Evolutionary conservation across 2,113 vertebrate species (phyloP), one percentile per base, ranked within the genome.

Genomic region (Pristiophorus japonicus): DNA sequence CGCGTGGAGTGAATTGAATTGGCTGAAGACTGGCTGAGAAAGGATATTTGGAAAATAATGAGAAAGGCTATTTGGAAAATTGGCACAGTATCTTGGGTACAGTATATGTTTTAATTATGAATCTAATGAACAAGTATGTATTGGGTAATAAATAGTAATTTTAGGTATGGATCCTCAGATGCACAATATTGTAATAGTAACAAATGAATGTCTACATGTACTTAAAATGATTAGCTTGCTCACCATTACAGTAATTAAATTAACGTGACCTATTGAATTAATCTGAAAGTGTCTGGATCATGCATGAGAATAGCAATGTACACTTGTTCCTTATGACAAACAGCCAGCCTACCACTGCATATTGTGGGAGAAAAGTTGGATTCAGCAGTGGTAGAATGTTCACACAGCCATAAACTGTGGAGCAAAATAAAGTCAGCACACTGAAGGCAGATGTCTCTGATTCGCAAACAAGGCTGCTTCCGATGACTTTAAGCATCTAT

Each of bases 391-490:
- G 78, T 38, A 81, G 87, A 91, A 59, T 59, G 30, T 91, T 91
- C 87, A 91, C 30, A 38, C 87, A 91, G 55, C 87, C 27, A 91
- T 91, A 90, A 90, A 59, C 55, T 90, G 87, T 62, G 87, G 87
- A 62, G 87, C 87, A 62, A 62, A 91, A 59, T 62, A 4, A n/a
- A n/a, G 59, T 91, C 87, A 91, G 84, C 30, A 62, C 87, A 20
- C 30, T 59, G 87, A 55, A 62, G 87, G 87, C 51, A 62, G 51
- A n/a, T 18, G 34, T 34, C 30, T 91, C 87, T 91, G 87, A n/a
- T n/a, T 91, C 87, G 18, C 55, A 24, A 24, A 59, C 87, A 59
- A 62, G 16, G 55, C 27, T 62, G 55, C 30, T 91, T 91, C 87
- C 62, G 87, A 62, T 30, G 34, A 62, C 55, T 62, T 91, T 91